Base-by-base conservation (phyloP, 1,140 invertebrate genomes). In the Octopus bimaculoides region DNA sequence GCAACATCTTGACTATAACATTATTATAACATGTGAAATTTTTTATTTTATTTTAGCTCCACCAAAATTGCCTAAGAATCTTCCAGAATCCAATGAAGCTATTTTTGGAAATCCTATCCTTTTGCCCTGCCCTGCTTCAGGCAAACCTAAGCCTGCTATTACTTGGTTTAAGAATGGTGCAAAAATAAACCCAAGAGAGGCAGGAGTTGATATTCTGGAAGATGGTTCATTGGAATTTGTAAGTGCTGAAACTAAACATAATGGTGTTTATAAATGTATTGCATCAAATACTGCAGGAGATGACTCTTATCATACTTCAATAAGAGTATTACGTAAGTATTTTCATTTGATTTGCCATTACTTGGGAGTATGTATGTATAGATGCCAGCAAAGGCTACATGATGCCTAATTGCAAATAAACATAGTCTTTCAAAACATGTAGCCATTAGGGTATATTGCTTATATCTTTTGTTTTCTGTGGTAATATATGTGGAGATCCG, bases 261-360 rank as follows among this genome's bases (percentile, higher is more conserved):
- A 89, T 53, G 91, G 90, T 26, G 78, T 83, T 5, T 92, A 92
- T 79, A 84, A 86, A 53, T 92, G 92, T 83, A 79, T 88, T 12
- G 92, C 92, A 10, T 84, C 85, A 10, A 92, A 90, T 84, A 80
- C 86, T 10, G 91, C 90, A n/a, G 91, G 91, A 8, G 83, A 81
- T 66, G 86, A 83, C 8, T 85, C 85, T 4, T 86, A 89, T 74
- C 73, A 10, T 52, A 83, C 87, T 73, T 84, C 81, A 26, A 82
- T 86, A 8, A 84, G 82, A 80, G 84, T 88, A 52, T 86, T 85
- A 83, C 85, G 85, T 88, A 83, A 85, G 86, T 83, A n/a, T 5
- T 80, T 10, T n/a, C 26, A 41, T 41, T 41, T 41, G 26, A 41
- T 41, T 41, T 41, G 26, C 26, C 26, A 41, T 1, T 41, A 41